Evolutionary conservation across 2,797 vertebrate genomes (phyloP).

Genomic region (Schizothorax lantsangensis): DNA sequence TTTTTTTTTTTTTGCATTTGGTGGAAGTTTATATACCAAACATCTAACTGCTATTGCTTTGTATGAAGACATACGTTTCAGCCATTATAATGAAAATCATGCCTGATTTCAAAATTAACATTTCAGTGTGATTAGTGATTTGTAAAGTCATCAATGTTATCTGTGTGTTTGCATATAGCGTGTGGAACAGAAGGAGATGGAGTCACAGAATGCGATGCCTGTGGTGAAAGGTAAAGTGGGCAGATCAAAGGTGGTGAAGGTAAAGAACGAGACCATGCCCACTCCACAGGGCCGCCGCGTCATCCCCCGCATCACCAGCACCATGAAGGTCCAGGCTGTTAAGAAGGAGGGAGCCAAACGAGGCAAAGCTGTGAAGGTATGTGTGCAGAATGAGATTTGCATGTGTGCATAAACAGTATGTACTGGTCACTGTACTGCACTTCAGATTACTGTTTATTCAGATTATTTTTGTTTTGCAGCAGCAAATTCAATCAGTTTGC

Average conservation of each 20-base stretch:
- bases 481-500: not conserved
- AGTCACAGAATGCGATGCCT: conserved; percentile 65
- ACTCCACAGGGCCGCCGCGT: conserved; percentile 89
- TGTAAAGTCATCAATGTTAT: not conserved
- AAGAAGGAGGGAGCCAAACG: conserved; percentile 82
- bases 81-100: not conserved
- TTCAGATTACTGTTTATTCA: not conserved
- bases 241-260: conserved; percentile 80
- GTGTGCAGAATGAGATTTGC: not conserved
- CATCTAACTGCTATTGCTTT: not conserved
- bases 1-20: not conserved
- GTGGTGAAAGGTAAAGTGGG: conserved; percentile 77
- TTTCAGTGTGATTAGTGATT: not conserved
- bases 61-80: not conserved
- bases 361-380: conserved; percentile 68
- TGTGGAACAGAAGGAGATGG: conserved; percentile 85
- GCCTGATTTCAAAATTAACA: not conserved
- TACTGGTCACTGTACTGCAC: too few relatives aligned
- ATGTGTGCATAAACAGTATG: accelerated
- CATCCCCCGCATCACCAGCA: conserved; percentile 86
- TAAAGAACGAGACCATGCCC: conserved; percentile 86
- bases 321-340: conserved; percentile 92
- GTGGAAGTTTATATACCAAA: not conserved
- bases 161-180: conserved; percentile 69
- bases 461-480: not conserved